Base-by-base conservation (phyloP, 2,113 vertebrate genomes). In the Oreochromis tanganicae region DNA sequence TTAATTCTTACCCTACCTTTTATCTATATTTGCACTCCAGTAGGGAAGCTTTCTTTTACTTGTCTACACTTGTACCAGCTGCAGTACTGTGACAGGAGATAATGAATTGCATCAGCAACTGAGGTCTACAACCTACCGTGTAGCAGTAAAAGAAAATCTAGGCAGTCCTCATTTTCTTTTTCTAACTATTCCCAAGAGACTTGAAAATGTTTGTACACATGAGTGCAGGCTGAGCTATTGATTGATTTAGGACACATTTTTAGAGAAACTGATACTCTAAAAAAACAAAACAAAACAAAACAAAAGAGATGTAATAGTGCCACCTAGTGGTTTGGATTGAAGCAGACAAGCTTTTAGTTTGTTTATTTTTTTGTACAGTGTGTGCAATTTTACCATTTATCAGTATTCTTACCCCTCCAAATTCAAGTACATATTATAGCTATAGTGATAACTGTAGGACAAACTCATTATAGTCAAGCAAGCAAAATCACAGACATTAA, bases 281-380 rank as follows among this genome's bases (percentile, higher is more conserved):
- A 73, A 21, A 71, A 27, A 27, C 34, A 27, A 36, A 83, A 24
- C 21, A 3, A 11, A 66, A 38, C 1, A 8, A 1, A 38, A 38
- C 34, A 66, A 38, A 50, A 84, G 21, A 43, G 36, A 14, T 11
- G 61, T 52, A 88, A 89, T 1, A 87, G 59, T 87, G 87, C 8
- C 93, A 82, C 54, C 90, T 90, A 82, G 90, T 91, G 90, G 81
- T 55, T 14, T 7, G 29, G 7, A 55, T 48, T 19, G 5, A 16
- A 61, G 63, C 36, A 80, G 9, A 21, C 9, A 16, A 1, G 3
- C 32, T 61, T 21, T 6, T 41, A 48, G 24, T 38, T 9, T 4
- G 7, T 43, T 19, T 46, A 4, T 34, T 48, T 14, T 61, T 17
- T 38, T 66, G 61, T 73, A 46, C 68, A 46, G 43, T 73, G 21